Evolutionary conservation across 1,140 invertebrate genomes (phyloP), one percentile per base, ranked within the genome.

Genomic region (Cotesia typhae): DNA sequence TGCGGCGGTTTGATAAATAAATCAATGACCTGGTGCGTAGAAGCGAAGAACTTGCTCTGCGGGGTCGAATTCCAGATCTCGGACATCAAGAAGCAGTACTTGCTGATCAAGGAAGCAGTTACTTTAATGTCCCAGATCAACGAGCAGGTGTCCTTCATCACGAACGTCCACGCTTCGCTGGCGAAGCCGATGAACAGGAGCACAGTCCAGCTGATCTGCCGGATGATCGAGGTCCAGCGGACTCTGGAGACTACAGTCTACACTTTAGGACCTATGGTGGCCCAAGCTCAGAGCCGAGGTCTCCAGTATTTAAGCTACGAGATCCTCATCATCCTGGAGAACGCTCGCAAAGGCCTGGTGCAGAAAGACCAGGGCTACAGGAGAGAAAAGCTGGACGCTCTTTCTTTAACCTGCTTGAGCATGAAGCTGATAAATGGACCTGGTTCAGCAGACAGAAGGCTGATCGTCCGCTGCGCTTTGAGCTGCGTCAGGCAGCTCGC

Each of bases 221-320:
- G 91, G 81, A 85, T 97, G 9, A 89, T 96, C 41, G 95, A 97
- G 84, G 85, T 95, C 9, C 85, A 97, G 6, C 96, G 96, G 86
- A 90, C 90, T 12, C 89, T 96, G 76, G 90, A 93, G 82, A 89
- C 89, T 72, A 90, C 83, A 9, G 89, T 92, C 61, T 89, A 87
- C 4, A 84, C 71, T 5, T 38, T 84, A 0, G 83, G 83, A 0
- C 77, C 82, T 2, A 74, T 82, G 3, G 71, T 87, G 20, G 84
- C 85, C 37, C 81, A 84, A 37, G 80, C 85, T 0, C 85, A 87
- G 59, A 88, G 87, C 68, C 89, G 91, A 69, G 88, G 91, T 3
- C 74, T 91, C 7, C 91, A 92, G 70, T 89, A 90, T 77, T 79
- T 91, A 3, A 84, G 87, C 61, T 90, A 90, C 76, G 87, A 89